Percentiles rank a stretch among this genome's conserved stretches.
Evolutionary conservation across 2,797 vertebrate species (phyloP).

Genomic region (Streptopelia turtur): DNA sequence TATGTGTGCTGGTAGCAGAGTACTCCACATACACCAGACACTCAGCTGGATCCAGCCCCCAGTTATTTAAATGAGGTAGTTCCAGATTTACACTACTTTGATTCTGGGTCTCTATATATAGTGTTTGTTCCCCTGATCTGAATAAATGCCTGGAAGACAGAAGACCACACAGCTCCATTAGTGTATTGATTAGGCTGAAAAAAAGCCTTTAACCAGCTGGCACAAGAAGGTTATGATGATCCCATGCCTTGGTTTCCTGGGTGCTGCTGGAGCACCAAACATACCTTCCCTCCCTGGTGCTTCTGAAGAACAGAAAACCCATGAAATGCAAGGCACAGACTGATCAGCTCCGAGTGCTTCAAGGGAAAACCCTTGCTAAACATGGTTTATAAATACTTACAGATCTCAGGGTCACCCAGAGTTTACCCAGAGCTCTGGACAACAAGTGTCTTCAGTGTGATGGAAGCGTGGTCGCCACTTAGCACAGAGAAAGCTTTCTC

Average conservation of each 20-base stretch:
- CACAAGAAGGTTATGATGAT: neutral
- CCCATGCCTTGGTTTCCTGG: neutral
- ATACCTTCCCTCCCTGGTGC: neutral
- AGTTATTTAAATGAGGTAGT: constrained; percentile 37
- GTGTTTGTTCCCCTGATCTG: constrained; percentile 34
- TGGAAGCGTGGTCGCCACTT: neutral
- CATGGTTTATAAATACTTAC: neutral
- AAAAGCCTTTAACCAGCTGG: neutral
- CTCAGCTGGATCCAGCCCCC: neutral
- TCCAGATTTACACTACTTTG: constrained; percentile 32
- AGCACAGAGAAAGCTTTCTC: neutral
- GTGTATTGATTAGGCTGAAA: neutral
- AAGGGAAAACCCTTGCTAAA: neutral
- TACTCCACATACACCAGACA: neutral
- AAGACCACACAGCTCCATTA: constrained; percentile 44
- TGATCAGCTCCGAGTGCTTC: neutral
- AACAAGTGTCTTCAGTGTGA: neutral
- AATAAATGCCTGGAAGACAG: constrained; percentile 53
- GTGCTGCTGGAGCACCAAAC: neutral
- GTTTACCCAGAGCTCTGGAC: neutral
- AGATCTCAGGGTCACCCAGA: neutral
- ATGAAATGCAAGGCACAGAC: neutral
- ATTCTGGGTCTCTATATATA: constrained; percentile 26
- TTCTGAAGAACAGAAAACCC: neutral
- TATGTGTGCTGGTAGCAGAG: neutral